A percentile compares a stretch with the other conserved stretches of the same genome.
phyloP scores from a whole-genome alignment of 2,797 vertebrate species.

The Sarcophilus harrisii region DNA sequence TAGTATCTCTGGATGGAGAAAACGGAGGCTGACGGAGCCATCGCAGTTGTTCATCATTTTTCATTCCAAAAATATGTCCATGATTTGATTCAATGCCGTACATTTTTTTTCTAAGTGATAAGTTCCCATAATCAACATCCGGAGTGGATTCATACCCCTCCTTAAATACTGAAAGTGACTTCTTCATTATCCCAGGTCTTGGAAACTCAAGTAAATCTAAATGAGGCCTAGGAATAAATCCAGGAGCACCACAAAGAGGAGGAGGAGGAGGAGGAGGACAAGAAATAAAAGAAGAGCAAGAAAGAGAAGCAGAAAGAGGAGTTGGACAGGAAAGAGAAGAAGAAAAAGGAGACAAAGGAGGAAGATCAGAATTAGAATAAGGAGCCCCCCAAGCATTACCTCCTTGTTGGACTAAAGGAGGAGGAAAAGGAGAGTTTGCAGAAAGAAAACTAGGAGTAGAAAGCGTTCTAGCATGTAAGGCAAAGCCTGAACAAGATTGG shows the following conservation, averaged over 20 bases:
- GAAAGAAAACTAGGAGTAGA: not conserved
- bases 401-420: not conserved
- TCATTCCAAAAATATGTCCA: not conserved
- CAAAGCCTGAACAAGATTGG: accelerated
- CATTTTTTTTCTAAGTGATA: accelerated
- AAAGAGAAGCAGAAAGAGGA: not conserved
- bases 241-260: accelerated
- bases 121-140: accelerated
- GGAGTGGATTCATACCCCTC: accelerated
- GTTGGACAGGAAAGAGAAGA: accelerated
- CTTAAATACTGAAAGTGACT: not conserved
- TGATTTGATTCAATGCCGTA: accelerated
- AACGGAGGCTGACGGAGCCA: not conserved
- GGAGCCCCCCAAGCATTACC: not conserved
- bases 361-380: accelerated
- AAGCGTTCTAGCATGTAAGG: not conserved
- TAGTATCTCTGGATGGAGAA: not conserved
- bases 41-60: not conserved
- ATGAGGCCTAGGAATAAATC: not conserved
- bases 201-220: too few species aligned
- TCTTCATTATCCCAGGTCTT: accelerated
- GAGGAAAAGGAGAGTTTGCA: not conserved
- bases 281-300: accelerated
- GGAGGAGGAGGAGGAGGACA: accelerated
- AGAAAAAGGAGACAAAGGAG: not conserved